Evolutionary conservation across 92 coral and sea anemone genomes (phyloP), one percentile per base, ranked within the genome.

Genomic region (Porites divaricata): DNA sequence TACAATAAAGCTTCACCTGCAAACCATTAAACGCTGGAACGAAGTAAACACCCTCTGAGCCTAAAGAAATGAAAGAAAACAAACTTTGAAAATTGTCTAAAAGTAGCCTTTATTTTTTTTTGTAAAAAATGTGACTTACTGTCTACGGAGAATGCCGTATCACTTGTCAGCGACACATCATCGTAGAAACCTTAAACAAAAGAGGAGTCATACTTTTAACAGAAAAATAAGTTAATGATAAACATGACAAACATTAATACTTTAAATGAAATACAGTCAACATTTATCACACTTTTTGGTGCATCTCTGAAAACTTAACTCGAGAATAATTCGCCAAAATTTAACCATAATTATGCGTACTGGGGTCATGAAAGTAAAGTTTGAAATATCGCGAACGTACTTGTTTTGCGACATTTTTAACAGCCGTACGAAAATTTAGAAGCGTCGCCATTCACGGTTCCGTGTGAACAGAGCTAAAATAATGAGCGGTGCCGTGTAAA

Each of bases 11-110:
- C 26, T 76, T 63, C 68, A 95, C 99, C 95, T 97, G 99, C 76
- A 97, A 87, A 28, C 99, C 99, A 83, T 91, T 87, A 68, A 97
- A 97, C n/a, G 99, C 95, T 13, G 99, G 99, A 77, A 97, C 97
- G 91, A 97, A 97, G 77, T 88, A 95, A 22, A 97, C 98, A 9
- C 98, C 99, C 75, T 93, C 94, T 53, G 94, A 91, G 76, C 85
- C 98, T 97, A 54, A 56, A 19, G 23, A 49, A 20, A 49, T 1
- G 63, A 24, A 77, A n/a, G 28, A 73, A 25, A 9, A 19, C 1
- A 6, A 11, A 15, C 59, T 21, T 51, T 25, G 28, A 35, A 35
- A 0, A 35, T 35, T 35, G 6, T 35, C 41, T 35, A 65, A 20
- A 20, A 19, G 4, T 19, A 20, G 21, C 13, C 15, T 3, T 65